A percentile compares a stretch with the other conserved stretches of the same genome.
Evolutionary conservation across 2,113 vertebrate genomes (phyloP).

Genomic region (Phoenicopterus ruber): DNA sequence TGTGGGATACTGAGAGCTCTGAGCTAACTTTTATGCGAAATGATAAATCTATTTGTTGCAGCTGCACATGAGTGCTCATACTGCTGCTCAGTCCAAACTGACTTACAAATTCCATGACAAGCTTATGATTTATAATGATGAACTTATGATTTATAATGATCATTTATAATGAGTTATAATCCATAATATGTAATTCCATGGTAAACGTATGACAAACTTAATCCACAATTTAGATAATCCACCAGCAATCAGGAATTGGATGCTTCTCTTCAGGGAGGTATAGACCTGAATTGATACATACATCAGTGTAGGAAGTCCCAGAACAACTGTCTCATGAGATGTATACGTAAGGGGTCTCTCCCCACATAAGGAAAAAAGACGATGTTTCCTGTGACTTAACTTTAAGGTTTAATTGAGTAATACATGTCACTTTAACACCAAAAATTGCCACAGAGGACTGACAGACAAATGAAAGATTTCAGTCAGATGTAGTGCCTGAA

Average conservation of each 20-base stretch:
- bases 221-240: background rate
- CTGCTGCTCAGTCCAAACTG: background rate
- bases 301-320: background rate
- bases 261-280: background rate
- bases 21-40: background rate
- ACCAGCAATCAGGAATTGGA: background rate
- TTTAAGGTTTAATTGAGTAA: slow-evolving; percentile 20
- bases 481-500: slow-evolving; percentile 55
- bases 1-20: background rate
- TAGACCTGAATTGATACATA: background rate
- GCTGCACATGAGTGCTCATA: background rate
- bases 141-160: background rate
- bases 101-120: background rate
- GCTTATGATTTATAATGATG: background rate
- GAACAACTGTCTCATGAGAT: background rate
- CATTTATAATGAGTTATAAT: background rate
- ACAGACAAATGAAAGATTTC: slow-evolving; percentile 37
- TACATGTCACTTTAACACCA: background rate
- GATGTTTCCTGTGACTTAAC: background rate
- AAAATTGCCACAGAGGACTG: background rate
- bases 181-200: background rate
- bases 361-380: background rate
- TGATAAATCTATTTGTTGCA: background rate
- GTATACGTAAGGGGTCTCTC: background rate
- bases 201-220: background rate